phyloP scores from a whole-genome alignment of 2,113 vertebrate species.

The Nycticebus coucang region DNA sequence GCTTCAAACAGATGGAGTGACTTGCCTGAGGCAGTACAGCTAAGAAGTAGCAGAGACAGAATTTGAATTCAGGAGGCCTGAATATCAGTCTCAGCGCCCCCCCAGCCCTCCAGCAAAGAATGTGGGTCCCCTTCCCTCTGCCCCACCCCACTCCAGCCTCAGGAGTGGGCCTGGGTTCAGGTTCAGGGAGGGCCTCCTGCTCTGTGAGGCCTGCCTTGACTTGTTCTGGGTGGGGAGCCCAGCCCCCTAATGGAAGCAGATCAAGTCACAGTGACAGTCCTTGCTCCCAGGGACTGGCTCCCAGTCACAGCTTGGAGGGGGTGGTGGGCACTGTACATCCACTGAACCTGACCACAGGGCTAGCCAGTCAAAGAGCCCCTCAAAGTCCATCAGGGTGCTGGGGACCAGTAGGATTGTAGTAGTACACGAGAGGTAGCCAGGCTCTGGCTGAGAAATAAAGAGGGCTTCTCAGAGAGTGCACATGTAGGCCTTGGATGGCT shows the following conservation, averaged over 20 bases:
- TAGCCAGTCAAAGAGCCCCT: not conserved
- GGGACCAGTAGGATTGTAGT: not conserved
- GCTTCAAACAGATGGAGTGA: not conserved
- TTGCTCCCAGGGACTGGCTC: not conserved
- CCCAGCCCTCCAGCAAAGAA: no score
- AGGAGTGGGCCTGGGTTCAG: not conserved
- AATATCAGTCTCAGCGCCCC: not conserved
- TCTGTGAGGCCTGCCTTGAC: not conserved
- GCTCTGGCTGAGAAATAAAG: not conserved
- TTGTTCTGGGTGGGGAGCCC: not conserved
- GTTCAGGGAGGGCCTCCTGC: not conserved
- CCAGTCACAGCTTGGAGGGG: not conserved
- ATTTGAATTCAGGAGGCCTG: not conserved
- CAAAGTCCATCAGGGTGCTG: not conserved
- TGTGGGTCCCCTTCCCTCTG: not conserved
- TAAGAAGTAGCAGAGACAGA: not conserved
- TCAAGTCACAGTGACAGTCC: not conserved
- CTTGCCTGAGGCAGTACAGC: not conserved
- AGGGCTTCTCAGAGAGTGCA: accelerated
- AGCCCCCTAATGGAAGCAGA: not conserved
- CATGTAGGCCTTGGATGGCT: accelerated
- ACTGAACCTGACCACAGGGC: not conserved
- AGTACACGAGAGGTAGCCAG: not conserved
- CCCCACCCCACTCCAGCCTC: not conserved
- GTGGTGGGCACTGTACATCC: not conserved